Evolutionary conservation across 2,113 vertebrate species (phyloP).

Genomic region (Prietella phreatophila): DNA sequence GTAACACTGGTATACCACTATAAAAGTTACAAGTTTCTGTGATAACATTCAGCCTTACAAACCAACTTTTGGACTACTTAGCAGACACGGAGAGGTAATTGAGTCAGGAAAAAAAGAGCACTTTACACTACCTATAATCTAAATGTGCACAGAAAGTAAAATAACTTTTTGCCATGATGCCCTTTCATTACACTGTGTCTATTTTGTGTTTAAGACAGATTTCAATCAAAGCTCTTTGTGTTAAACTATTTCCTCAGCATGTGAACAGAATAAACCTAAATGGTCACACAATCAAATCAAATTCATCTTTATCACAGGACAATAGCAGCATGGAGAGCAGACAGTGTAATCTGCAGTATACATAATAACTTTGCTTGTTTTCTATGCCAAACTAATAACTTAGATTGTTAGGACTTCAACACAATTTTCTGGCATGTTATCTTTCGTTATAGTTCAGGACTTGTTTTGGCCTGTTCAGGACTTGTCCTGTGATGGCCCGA

Average conservation of each 20-base stretch:
- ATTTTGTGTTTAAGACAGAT: conserved; percentile 36
- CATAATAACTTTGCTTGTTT: not conserved
- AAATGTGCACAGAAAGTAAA: not conserved
- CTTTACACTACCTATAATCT: conserved; percentile 28
- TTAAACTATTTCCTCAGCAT: conserved; percentile 35
- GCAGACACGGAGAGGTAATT: conserved; percentile 38
- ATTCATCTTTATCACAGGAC: conserved; percentile 37
- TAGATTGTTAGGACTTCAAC: conserved; percentile 3
- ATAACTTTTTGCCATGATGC: not conserved
- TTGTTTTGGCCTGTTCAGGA: too few species aligned
- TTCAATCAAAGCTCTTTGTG: conserved; percentile 51
- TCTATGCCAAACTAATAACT: not conserved
- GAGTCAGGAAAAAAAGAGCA: conserved; percentile 29
- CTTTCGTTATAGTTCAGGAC: not conserved
- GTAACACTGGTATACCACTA: not conserved
- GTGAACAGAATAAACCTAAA: conserved; percentile 23
- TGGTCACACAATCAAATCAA: conserved; percentile 39
- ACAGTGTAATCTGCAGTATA: conserved; percentile 11
- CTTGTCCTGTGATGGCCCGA: too few species aligned
- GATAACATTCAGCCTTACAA: conserved; percentile 12
- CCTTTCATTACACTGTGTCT: conserved; percentile 40
- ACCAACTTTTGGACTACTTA: conserved; percentile 36
- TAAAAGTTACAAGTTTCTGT: conserved; percentile 31
- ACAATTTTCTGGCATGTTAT: not conserved
- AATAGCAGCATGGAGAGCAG: conserved; percentile 19